These are phyloP conservation scores for Strix uralensis DNA, from an alignment of 2,113 vertebrate genomes.

Conservation along the genomic window DNA sequence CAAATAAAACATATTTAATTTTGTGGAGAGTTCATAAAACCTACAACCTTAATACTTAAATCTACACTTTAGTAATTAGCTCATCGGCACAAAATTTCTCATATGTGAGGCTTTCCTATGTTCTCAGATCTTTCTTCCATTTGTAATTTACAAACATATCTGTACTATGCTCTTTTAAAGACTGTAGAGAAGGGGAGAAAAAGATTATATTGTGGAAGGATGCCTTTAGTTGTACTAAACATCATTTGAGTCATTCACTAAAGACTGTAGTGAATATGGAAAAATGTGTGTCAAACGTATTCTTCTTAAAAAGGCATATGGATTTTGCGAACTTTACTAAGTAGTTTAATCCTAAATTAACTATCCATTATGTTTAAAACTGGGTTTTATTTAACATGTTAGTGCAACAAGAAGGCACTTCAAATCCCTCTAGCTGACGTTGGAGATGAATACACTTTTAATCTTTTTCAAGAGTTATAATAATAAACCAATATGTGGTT, in stretches of 20 bases:
- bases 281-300: slow-evolving; percentile 1
- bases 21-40: not conserved
- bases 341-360: slow-evolving; percentile 30
- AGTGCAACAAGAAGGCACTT: not conserved
- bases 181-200: not conserved
- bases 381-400: not conserved
- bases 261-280: not conserved
- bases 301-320: not conserved
- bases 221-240: slow-evolving; percentile 40
- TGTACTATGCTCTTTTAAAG: slow-evolving; percentile 36
- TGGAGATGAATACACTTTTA: not conserved
- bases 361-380: not conserved
- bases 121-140: slow-evolving; percentile 17
- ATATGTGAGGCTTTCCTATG: not conserved
- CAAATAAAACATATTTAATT: not conserved
- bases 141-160: slow-evolving; percentile 28
- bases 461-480: not conserved
- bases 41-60: not conserved
- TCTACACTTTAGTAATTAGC: not conserved
- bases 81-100: not conserved
- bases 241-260: slow-evolving; percentile 49
- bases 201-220: not conserved
- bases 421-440: not conserved
- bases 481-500: not conserved
- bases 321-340: slow-evolving; percentile 30